phyloP scores from a whole-genome alignment of 2,797 vertebrate species.

The Poecilia gillii region DNA sequence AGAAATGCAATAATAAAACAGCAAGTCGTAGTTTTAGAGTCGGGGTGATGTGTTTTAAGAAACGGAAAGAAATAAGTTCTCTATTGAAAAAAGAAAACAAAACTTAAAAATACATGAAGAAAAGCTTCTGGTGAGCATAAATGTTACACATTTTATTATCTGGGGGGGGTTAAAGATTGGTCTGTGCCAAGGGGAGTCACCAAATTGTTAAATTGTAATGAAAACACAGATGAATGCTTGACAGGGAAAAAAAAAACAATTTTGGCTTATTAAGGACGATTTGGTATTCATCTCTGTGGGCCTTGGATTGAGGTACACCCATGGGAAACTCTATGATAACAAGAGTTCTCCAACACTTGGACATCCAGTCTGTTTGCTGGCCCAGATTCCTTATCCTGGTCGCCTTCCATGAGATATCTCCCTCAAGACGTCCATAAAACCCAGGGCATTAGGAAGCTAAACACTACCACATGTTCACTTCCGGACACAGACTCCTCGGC shows the following conservation, averaged over 20 bases:
- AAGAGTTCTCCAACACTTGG: conserved; percentile 79
- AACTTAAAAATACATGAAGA: conserved; percentile 41
- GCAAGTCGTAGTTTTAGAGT: conserved; percentile 33
- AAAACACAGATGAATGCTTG: conserved; percentile 61
- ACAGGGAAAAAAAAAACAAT: conserved; percentile 46
- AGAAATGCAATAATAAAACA: conserved; percentile 31
- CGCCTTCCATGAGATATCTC: conserved; percentile 77
- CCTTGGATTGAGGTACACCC: conserved; percentile 79
- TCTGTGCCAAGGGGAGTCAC: conserved; percentile 58
- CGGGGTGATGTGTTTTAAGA: conserved; percentile 23
- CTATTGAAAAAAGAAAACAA: conserved; percentile 41
- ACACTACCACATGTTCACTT: conserved; percentile 85
- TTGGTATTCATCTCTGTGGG: conserved; percentile 73
- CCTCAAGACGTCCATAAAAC: conserved; percentile 77
- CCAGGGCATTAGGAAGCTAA: conserved; percentile 81
- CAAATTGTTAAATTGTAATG: conserved; percentile 61
- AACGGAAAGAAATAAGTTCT: conserved; percentile 33
- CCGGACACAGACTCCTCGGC: conserved; percentile 67
- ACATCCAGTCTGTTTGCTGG: conserved; percentile 79
- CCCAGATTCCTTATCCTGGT: conserved; percentile 73
- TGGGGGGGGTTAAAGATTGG: conserved; percentile 55
- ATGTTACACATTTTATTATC: conserved; percentile 66
- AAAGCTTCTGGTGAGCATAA: conserved; percentile 54
- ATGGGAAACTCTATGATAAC: conserved; percentile 72
- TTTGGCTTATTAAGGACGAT: conserved; percentile 73